Conservation (phyloP, 2,113 vertebrate genomes). For the Rutilus rutilus region DNA sequence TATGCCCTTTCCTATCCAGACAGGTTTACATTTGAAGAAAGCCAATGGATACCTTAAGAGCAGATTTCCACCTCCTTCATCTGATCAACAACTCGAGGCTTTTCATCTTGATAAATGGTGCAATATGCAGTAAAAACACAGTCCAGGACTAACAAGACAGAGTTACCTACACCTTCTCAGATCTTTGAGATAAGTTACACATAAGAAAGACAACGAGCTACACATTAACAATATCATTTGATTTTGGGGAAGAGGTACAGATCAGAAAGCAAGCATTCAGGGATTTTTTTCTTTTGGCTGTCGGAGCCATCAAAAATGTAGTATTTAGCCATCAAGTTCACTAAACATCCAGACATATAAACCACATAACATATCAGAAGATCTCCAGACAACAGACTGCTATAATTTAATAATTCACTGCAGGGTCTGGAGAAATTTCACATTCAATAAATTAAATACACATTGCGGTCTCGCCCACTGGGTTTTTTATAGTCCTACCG, state of each 20-base stretch:
- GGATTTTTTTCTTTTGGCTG: background rate
- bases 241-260: background rate
- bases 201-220: background rate
- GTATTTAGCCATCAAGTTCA: background rate
- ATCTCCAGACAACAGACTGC: constrained; percentile 28
- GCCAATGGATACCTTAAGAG: background rate
- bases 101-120: constrained; percentile 13
- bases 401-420: constrained; percentile 41
- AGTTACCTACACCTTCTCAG: background rate
- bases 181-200: background rate
- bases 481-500: background rate
- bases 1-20: background rate
- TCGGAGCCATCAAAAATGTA: constrained; percentile 5
- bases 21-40: constrained; percentile 11
- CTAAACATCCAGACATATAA: background rate
- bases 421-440: constrained; percentile 32
- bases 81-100: background rate
- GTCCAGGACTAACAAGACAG: background rate
- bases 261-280: background rate
- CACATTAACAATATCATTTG: background rate
- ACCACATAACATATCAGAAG: background rate
- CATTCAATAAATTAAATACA: constrained; percentile 38
- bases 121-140: background rate
- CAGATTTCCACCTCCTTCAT: background rate
- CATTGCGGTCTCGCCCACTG: constrained; percentile 4